Conservation (phyloP, 2,113 vertebrate genomes). For the Platysternon megacephalum region DNA sequence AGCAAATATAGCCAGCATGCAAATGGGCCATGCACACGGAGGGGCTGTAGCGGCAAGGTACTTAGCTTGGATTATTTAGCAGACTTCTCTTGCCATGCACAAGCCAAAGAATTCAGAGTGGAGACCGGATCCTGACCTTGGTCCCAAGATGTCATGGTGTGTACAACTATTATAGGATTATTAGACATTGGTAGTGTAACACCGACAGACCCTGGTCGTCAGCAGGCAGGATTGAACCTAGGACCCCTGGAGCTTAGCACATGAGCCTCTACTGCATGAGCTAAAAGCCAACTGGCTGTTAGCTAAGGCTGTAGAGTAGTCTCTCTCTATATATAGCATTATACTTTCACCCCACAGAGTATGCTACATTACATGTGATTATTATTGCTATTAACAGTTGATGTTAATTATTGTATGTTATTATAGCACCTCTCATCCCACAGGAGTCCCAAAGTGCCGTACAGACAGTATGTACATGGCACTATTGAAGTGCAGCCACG, state of each 20-base stretch:
- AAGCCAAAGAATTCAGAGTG: constrained; percentile 10
- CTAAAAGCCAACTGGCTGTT: too few species aligned
- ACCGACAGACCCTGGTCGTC: too few species aligned
- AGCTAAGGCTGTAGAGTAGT: too few species aligned
- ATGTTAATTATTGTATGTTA: not conserved
- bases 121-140: not conserved
- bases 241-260: too few species aligned
- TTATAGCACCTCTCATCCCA: not conserved
- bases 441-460: not conserved
- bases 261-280: too few species aligned
- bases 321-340: not conserved
- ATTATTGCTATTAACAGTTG: not conserved
- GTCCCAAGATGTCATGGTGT: not conserved
- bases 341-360: not conserved
- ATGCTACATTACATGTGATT: not conserved
- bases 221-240: too few species aligned
- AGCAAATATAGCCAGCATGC: not conserved
- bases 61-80: not conserved
- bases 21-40: not conserved
- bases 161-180: not conserved
- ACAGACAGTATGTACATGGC: not conserved
- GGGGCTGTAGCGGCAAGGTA: not conserved
- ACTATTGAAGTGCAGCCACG: not conserved
- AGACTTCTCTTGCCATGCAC: not conserved
- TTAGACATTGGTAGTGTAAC: rapidly evolving